Percentiles rank a stretch among this genome's conserved stretches.
phyloP scores from a whole-genome alignment of 2,797 vertebrate genomes.

The Miichthys miiuy region DNA sequence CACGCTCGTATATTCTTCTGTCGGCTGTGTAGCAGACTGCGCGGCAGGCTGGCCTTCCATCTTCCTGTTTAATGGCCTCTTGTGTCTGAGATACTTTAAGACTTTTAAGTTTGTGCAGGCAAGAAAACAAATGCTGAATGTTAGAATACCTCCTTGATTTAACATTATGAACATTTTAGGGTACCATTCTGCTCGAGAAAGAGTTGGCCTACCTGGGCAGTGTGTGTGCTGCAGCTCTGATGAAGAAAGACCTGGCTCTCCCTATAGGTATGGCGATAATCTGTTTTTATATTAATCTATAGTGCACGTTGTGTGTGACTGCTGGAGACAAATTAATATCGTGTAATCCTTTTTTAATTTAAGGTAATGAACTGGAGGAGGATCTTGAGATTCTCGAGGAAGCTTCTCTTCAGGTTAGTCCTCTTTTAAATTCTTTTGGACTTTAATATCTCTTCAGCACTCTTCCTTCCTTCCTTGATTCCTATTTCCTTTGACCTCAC shows the following conservation, averaged over 20 bases:
- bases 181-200: slow-evolving; percentile 98
- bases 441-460: background rate
- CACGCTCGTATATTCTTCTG: background rate
- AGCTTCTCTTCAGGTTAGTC: slow-evolving; percentile 94
- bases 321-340: background rate
- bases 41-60: background rate
- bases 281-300: background rate
- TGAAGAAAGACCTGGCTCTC: slow-evolving; percentile 98
- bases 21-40: background rate
- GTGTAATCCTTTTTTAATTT: slow-evolving; percentile 38
- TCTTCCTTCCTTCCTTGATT: slow-evolving; percentile 1
- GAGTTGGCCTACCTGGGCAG: slow-evolving; percentile 97
- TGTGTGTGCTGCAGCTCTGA: slow-evolving; percentile 96
- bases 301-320: background rate
- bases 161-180: slow-evolving; percentile 83
- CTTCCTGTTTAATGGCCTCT: background rate
- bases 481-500: background rate
- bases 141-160: slow-evolving; percentile 24
- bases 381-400: slow-evolving; percentile 99
- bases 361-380: slow-evolving; percentile 97
- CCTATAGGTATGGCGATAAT: slow-evolving; percentile 89
- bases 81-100: background rate
- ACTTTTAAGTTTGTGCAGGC: background rate
- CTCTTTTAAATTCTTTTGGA: background rate
- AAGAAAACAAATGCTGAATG: background rate